phyloP scores from a whole-genome alignment of 1,140 invertebrate genomes.

The Cotesia chilonis region DNA sequence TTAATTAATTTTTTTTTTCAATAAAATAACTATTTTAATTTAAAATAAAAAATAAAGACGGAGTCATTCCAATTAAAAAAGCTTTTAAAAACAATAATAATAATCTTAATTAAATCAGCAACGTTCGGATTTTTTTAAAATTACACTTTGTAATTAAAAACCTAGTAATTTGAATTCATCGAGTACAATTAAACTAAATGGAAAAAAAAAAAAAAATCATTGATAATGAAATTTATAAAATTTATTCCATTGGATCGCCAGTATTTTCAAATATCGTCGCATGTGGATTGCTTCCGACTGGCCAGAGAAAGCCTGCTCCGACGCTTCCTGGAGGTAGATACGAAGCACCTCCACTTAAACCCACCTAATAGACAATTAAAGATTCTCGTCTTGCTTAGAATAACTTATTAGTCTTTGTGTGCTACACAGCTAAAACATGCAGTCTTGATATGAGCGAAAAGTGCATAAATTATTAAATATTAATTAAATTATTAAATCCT shows the following conservation, averaged over 20 bases:
- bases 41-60: too few relatives aligned
- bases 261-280: constrained; percentile 61
- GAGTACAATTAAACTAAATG: too few relatives aligned
- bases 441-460: background rate
- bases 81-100: too few relatives aligned
- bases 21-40: too few relatives aligned
- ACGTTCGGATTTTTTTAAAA: too few relatives aligned
- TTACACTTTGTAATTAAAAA: too few relatives aligned
- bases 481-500: background rate
- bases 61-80: too few relatives aligned
- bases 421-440: constrained; percentile 21
- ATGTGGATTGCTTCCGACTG: constrained; percentile 55
- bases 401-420: constrained; percentile 3
- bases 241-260: constrained; percentile 59
- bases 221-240: background rate
- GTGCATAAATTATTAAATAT: background rate
- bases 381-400: constrained; percentile 20
- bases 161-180: too few relatives aligned
- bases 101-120: too few relatives aligned
- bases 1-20: too few relatives aligned
- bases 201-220: too few relatives aligned
- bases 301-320: constrained; percentile 57
- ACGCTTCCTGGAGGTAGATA: constrained; percentile 59
- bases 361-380: constrained; percentile 49
- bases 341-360: constrained; percentile 57